Base-by-base conservation (phyloP, 2,888 invertebrate genomes). In the Thelaira solivaga region DNA sequence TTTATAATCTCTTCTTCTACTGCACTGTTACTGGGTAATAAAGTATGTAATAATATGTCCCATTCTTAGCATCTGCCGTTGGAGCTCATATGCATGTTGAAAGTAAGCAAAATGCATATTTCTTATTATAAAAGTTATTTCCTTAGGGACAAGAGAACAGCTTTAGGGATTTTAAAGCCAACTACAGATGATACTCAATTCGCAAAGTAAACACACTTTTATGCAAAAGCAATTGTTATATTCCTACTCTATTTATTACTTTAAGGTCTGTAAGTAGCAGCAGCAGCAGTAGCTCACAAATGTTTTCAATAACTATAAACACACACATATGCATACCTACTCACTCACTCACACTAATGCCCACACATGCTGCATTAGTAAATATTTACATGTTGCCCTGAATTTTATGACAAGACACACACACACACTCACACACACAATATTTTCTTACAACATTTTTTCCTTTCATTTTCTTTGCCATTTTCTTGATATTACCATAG, bases 361-460 rank as follows among this genome's bases (percentile, higher is more conserved):
- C 34, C 4, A 10, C 36, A 16, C 47, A 26, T 51, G 34, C 39
- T 49, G 64, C 65, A 34, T 49, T 49, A 36, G 72, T 57, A 81
- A 81, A 81, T 80, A 81, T 77, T 80, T 81, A 75, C 74, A 72
- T 76, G 75, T 73, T 61, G 36, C 29, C 24, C 41, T 61, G 68
- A 51, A 59, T 43, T 51, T 29, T 53, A 64, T 39, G 55, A 67
- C 29, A 53, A 51, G 67, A 41, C 31, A n/a, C n/a, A n/a, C n/a
- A n/a, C n/a, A n/a, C n/a, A n/a, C n/a, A n/a, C n/a, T n/a, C n/a
- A n/a, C n/a, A n/a, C n/a, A n/a, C n/a, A 34, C 22, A 67, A 67
- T 67, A 67, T 59, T 67, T 67, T 26, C 65, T 34, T 45, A 65
- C 11, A 8, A 59, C 47, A 41, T 45, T 18, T 59, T 41, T 45